Evolutionary conservation across 2,113 vertebrate species (phyloP), one percentile per base, ranked within the genome.

Genomic region (Podiceps cristatus): DNA sequence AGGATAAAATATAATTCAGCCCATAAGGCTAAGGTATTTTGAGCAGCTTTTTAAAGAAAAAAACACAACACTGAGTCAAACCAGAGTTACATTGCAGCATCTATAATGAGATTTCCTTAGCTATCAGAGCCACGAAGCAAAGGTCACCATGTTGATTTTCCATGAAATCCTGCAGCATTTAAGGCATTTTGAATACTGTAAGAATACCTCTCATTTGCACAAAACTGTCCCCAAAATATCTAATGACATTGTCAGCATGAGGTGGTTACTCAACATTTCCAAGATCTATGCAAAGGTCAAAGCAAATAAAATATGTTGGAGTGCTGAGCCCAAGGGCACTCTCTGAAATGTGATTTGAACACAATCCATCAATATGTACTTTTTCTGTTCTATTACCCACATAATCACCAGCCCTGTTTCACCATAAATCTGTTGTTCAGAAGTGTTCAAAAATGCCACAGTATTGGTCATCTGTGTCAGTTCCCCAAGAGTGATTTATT

Each of bases 341-440:
- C 62, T 92, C 71, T 90, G 56, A 95, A 97, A 83, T 52, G 67
- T 6, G 6, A 25, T 86, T 83, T 90, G 58, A 96, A 86, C 63
- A 58, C 50, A 77, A 96, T 96, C 88, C 95, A 96, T 97, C 95
- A 95, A 92, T 77, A 80, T 22, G 45, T 77, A 80, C 90, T 86
- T 96, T 91, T 94, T 92, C 62, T 86, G 50, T 97, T 96, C 97
- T 95, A 86, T 95, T 94, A 95, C 86, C 60, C 86, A 92, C 60
- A 86, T 92, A 86, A 97, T 90, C 76, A 58, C 55, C 55, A 90
- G 76, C 29, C 37, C 64, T 52, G 27, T 92, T 96, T 90, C 75
- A 56, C 85, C 76, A 90, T 90, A 96, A 97, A 96, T 92, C 94
- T 95, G 42, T 33, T 91, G 78, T 71, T 96, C 82, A 95, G 58